phyloP scores from a whole-genome alignment of 2,113 vertebrate genomes.

The Atrichornis clamosus region DNA sequence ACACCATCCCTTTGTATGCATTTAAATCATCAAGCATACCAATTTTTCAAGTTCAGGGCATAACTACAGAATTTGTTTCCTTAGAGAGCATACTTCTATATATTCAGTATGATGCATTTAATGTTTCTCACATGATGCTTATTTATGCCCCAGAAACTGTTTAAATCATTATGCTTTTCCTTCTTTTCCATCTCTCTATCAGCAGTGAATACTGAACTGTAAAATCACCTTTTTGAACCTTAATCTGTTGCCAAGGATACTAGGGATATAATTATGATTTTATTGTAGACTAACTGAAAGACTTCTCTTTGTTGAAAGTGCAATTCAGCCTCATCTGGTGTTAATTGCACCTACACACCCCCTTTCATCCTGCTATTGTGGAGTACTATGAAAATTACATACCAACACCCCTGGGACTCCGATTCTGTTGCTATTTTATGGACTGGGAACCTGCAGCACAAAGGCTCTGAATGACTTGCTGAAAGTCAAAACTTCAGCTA shows the following conservation, averaged over 20 bases:
- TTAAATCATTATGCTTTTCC: background rate
- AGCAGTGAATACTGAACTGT: background rate
- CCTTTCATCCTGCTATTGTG: background rate
- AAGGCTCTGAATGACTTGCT: background rate
- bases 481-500: background rate
- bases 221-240: background rate
- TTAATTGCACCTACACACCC: conserved; percentile 9
- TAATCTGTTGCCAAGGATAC: conserved; percentile 26
- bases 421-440: accelerated
- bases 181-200: background rate
- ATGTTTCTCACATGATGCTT: background rate
- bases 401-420: background rate
- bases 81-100: background rate
- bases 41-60: background rate
- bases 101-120: background rate
- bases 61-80: background rate
- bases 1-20: background rate
- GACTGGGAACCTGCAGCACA: background rate
- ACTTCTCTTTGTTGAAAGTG: background rate
- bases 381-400: background rate
- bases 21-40: background rate
- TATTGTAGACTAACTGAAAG: conserved; percentile 8
- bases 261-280: background rate
- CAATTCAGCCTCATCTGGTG: background rate
- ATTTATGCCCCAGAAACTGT: background rate